Evolutionary conservation across 2,797 vertebrate genomes (phyloP).

Genomic region (Pipistrellus pipistrellus): DNA sequence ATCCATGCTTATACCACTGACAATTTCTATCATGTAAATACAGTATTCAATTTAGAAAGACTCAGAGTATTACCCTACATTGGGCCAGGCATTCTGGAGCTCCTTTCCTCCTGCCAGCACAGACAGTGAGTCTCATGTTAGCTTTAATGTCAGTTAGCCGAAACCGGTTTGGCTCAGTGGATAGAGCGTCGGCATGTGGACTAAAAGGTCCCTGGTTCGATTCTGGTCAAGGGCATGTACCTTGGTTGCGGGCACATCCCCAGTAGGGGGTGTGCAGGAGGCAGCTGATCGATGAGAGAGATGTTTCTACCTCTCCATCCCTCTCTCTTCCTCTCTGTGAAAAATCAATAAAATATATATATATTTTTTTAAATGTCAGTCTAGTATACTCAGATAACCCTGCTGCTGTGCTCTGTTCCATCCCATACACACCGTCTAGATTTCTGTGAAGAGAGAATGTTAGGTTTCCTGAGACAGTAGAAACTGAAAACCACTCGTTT

Average conservation of each 20-base stretch:
- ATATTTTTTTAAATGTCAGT: not conserved
- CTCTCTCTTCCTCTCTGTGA: no score
- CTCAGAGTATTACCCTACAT: not conserved
- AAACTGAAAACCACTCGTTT: not conserved
- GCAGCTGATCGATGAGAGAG: no score
- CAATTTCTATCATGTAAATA: conserved; percentile 18
- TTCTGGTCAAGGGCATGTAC: no score
- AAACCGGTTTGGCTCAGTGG: no score
- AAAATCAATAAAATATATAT: no score
- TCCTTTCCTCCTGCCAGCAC: not conserved
- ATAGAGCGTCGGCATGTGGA: no score
- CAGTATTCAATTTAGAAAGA: not conserved
- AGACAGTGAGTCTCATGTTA: not conserved
- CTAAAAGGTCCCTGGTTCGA: no score
- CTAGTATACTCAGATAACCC: not conserved
- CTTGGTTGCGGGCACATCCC: no score
- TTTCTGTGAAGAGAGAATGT: not conserved
- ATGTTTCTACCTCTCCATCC: no score
- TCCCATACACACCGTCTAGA: not conserved
- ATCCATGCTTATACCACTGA: not conserved
- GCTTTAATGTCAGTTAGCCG: not conserved
- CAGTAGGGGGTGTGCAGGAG: no score
- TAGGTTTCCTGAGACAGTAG: not conserved
- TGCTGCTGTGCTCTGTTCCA: not conserved
- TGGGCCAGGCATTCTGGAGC: not conserved